Conservation (phyloP, 2,888 invertebrate species). For the Watsonalla cultraria region DNA sequence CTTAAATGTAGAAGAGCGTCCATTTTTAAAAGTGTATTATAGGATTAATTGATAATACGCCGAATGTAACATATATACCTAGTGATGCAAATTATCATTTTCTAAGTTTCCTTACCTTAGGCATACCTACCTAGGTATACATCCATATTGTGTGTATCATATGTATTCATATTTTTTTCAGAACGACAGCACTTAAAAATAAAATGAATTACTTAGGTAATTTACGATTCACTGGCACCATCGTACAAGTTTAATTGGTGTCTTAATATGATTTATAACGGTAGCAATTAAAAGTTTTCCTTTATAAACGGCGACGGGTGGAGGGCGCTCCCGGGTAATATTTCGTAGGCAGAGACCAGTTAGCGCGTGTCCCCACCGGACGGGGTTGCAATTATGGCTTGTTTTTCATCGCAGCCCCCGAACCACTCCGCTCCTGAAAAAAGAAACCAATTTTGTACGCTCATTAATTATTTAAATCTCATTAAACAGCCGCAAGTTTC, state of each 20-base stretch:
- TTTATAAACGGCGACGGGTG: constrained; percentile 50
- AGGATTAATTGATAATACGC: no score
- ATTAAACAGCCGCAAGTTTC: constrained; percentile 74
- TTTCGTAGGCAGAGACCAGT: constrained; percentile 28
- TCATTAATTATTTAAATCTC: constrained; percentile 80
- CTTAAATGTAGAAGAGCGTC: no score
- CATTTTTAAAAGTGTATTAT: no score
- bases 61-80: no score
- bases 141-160: no score
- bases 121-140: no score
- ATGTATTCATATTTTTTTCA: no score
- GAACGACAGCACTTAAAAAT: no score
- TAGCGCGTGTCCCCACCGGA: constrained; percentile 39
- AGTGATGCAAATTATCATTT: no score
- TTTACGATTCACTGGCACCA: constrained; percentile 10
- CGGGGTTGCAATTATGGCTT: constrained; percentile 67
- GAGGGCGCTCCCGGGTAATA: constrained; percentile 36
- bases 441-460: constrained; percentile 76
- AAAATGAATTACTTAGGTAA: constrained; percentile 3
- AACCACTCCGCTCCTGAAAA: constrained; percentile 57
- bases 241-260: constrained; percentile 43
- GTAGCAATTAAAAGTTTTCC: constrained; percentile 53
- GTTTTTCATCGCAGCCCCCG: constrained; percentile 64
- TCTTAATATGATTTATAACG: constrained; percentile 46
- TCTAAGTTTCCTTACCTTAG: no score